These are phyloP conservation scores for Ceyx cyanopectus DNA, from an alignment of 2,113 vertebrate genomes.

Conservation along the genomic window DNA sequence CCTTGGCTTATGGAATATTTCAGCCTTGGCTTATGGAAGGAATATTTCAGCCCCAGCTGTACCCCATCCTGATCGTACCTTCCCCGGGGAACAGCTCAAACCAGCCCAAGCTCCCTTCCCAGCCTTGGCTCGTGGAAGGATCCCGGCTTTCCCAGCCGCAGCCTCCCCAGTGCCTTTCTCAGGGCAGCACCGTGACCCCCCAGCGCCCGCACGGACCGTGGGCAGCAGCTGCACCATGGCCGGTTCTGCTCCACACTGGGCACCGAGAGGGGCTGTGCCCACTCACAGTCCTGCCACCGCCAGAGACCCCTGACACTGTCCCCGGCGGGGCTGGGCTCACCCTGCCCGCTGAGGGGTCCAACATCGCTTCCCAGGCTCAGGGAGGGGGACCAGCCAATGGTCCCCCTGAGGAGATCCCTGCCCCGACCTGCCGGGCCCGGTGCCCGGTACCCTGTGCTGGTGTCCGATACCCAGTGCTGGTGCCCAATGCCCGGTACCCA, in stretches of 20 bases:
- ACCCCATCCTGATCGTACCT: accelerated
- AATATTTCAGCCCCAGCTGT: neutral
- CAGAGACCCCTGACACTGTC: neutral
- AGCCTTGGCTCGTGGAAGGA: neutral
- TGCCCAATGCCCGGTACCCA: neutral
- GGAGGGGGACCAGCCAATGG: accelerated
- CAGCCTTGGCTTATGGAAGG: neutral
- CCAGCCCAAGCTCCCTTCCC: accelerated
- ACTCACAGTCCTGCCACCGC: neutral
- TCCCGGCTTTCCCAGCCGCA: accelerated
- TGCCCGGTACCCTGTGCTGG: neutral
- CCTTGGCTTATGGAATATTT: neutral
- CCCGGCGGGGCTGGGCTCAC: neutral
- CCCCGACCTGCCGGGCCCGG: neutral
- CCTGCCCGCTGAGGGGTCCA: neutral
- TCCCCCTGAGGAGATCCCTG: neutral
- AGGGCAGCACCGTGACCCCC: neutral
- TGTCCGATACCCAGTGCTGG: neutral
- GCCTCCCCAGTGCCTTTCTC: neutral
- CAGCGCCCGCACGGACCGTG: neutral
- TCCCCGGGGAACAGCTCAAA: neutral
- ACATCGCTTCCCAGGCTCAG: neutral
- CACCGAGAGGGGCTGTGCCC: accelerated
- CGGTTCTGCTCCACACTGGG: neutral
- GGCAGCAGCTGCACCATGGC: neutral